phyloP scores from a whole-genome alignment of 2,797 vertebrate species.

The Linurgus olivaceus region DNA sequence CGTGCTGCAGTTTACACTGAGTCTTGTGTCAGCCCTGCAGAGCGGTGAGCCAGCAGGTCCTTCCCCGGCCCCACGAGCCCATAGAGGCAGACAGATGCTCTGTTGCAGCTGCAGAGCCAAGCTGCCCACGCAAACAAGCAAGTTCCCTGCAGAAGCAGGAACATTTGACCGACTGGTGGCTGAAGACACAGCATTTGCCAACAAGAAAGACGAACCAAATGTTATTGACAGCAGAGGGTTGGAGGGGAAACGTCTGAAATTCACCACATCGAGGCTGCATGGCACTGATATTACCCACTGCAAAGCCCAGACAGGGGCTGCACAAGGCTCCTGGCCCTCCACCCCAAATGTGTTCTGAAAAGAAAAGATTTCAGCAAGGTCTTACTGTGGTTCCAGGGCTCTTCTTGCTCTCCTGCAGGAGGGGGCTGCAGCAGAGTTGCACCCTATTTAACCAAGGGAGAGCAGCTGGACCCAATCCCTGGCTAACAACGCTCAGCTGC shows the following conservation, averaged over 20 bases:
- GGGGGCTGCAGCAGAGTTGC: rapidly evolving
- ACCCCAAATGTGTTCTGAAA: rapidly evolving
- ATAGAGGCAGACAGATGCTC: neutral
- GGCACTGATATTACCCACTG: rapidly evolving
- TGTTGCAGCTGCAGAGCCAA: neutral
- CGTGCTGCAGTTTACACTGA: neutral
- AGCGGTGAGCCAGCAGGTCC: neutral
- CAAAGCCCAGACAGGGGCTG: neutral
- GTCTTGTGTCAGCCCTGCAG: neutral
- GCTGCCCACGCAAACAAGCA: neutral
- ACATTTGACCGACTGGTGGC: neutral
- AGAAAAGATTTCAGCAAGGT: neutral
- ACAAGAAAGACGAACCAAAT: neutral
- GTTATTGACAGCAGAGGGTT: neutral
- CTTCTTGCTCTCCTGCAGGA: neutral
- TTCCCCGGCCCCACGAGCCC: neutral
- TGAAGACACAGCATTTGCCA: neutral
- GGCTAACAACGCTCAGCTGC: neutral
- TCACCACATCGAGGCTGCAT: rapidly evolving
- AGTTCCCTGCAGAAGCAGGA: neutral
- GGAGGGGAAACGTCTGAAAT: neutral
- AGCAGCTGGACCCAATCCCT: neutral
- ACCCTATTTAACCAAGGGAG: rapidly evolving
- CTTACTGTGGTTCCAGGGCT: neutral
- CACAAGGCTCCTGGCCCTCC: rapidly evolving